Evolutionary conservation across 2,888 invertebrate genomes (phyloP).

Genomic region (Strigamia crassipes): DNA sequence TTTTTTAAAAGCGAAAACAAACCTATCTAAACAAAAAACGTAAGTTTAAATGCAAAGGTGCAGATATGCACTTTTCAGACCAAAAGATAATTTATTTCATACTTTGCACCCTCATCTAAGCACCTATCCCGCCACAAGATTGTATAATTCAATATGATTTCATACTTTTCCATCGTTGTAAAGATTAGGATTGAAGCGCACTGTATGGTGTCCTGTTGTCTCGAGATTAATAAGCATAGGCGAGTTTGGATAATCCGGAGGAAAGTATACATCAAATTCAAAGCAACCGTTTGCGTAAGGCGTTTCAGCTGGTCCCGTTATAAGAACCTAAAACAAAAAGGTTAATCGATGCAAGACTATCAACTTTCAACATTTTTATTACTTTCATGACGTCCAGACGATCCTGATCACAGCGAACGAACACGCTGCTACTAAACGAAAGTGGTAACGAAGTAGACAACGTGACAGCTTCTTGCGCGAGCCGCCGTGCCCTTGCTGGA

Average conservation of each 20-base stretch:
- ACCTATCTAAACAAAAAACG: too few relatives aligned
- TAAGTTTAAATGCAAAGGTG: too few relatives aligned
- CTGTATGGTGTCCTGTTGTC: conserved; percentile 85
- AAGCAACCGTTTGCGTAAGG: conserved; percentile 92
- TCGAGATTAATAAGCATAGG: conserved; percentile 90
- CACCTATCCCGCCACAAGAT: background rate
- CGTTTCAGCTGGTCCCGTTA: conserved; percentile 88
- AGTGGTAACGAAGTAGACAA: conserved; percentile 88
- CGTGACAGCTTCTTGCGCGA: conserved; percentile 94
- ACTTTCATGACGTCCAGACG: conserved; percentile 95
- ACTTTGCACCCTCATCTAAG: too few relatives aligned
- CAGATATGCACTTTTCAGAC: too few relatives aligned
- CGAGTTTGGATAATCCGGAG: conserved; percentile 72
- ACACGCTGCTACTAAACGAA: conserved; percentile 90
- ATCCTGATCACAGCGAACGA: conserved; percentile 92
- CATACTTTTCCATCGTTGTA: conserved; percentile 90
- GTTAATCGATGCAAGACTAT: too few relatives aligned
- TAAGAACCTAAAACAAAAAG: conserved; percentile 70
- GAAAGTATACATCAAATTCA: conserved; percentile 86
- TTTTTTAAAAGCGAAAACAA: too few relatives aligned
- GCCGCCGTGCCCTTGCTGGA: conserved; percentile 83
- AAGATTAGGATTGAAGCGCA: conserved; percentile 90
- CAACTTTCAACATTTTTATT: conserved; percentile 46
- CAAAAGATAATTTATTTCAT: too few relatives aligned
- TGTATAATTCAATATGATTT: background rate